Conservation (phyloP, 2,113 vertebrate genomes). For the Ahaetulla prasina region DNA sequence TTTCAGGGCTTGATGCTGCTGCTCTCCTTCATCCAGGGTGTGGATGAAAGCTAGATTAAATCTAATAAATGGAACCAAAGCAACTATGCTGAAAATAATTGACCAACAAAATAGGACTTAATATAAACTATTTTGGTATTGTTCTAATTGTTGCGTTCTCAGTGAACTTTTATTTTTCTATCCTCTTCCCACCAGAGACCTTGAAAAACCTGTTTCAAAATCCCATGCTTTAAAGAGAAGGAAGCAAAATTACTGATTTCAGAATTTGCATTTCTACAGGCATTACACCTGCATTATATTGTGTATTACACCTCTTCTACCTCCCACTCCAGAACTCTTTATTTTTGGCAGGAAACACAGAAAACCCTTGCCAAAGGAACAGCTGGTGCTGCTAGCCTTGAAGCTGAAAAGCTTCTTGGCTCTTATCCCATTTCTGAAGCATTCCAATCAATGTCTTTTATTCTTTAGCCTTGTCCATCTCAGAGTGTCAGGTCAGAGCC, state of each 20-base stretch:
- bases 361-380: constrained; percentile 4
- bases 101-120: background rate
- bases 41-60: background rate
- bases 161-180: background rate
- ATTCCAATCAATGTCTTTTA: background rate
- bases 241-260: background rate
- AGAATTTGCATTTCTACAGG: background rate
- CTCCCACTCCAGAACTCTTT: background rate
- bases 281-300: background rate
- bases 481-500: background rate
- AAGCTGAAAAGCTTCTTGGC: constrained; percentile 12
- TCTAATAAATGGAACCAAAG: background rate
- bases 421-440: background rate
- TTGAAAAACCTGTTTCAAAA: background rate
- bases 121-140: background rate
- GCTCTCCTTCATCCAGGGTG: background rate
- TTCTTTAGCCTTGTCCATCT: background rate
- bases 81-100: background rate
- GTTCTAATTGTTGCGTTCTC: background rate
- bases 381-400: constrained; percentile 14
- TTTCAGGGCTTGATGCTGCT: background rate
- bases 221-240: background rate
- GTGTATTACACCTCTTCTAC: background rate
- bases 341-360: background rate
- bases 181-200: background rate